Conservation (phyloP, 2,888 invertebrate genomes). For the Gandaritis pyraliata region DNA sequence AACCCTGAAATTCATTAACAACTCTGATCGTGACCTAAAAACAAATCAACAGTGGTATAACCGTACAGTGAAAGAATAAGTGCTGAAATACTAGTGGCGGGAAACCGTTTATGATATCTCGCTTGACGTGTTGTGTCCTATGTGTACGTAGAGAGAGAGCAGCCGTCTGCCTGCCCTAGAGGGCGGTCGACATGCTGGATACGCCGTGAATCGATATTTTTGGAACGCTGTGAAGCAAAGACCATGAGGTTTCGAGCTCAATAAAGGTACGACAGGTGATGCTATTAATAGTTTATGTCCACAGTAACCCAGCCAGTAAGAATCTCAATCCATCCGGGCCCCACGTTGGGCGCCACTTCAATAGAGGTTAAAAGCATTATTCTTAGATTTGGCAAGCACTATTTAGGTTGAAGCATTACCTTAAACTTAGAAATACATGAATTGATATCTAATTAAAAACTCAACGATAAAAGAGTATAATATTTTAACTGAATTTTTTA, state of each 20-base stretch:
- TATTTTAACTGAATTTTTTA: too few species aligned
- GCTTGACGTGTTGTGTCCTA: constrained; percentile 83
- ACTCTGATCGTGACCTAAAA: constrained; percentile 48
- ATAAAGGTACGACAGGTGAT: constrained; percentile 78
- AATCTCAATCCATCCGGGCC: constrained; percentile 42
- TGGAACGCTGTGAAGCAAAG: constrained; percentile 78
- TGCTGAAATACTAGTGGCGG: constrained; percentile 81
- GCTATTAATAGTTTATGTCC: constrained; percentile 57
- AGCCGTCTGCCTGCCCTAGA: constrained; percentile 81
- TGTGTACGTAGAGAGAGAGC: constrained; percentile 81
- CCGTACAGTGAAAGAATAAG: constrained; percentile 56
- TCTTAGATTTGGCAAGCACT: background rate
- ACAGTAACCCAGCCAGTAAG: constrained; percentile 40
- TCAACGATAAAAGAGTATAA: too few species aligned
- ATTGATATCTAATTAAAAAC: background rate
- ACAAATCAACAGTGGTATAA: constrained; percentile 30
- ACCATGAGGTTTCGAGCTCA: constrained; percentile 78
- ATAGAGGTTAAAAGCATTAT: constrained; percentile 36
- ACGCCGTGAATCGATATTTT: constrained; percentile 84
- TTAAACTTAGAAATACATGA: background rate
- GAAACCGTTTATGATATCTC: constrained; percentile 82
- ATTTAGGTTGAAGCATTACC: too few species aligned
- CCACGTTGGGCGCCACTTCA: constrained; percentile 59
- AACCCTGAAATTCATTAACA: constrained; percentile 44
- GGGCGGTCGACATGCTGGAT: constrained; percentile 83